phyloP scores from a whole-genome alignment of 2,797 vertebrate species.

The Psittacula echo region DNA sequence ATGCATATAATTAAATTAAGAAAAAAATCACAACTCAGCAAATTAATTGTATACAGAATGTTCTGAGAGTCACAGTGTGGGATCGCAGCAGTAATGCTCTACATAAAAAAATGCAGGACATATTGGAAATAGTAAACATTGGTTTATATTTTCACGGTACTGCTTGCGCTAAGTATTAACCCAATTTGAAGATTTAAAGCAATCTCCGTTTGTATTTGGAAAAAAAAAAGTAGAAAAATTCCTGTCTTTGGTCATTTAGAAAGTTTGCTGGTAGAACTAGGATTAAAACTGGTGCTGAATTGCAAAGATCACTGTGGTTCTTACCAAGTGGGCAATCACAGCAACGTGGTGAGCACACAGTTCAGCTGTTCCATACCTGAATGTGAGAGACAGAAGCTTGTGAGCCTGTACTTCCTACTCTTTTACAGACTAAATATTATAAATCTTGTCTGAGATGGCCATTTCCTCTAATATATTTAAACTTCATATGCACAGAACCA shows the following conservation, averaged over 20 bases:
- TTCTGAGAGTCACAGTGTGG: background rate
- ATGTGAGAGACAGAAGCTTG: background rate
- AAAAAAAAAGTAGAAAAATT: background rate
- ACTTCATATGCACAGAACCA: background rate
- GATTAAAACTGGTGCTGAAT: background rate
- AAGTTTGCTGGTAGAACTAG: background rate
- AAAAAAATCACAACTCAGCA: background rate
- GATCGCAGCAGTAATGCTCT: background rate
- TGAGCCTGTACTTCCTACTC: background rate
- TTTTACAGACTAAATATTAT: background rate
- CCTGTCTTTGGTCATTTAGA: background rate
- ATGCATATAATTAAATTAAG: background rate
- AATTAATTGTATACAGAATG: background rate
- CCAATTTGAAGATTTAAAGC: background rate
- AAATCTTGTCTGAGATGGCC: background rate
- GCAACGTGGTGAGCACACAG: constrained; percentile 90
- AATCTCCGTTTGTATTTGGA: background rate
- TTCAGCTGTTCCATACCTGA: constrained; percentile 91
- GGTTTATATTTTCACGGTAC: background rate
- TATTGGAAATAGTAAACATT: background rate
- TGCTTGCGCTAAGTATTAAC: background rate
- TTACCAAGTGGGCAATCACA: constrained; percentile 89
- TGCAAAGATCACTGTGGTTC: constrained; percentile 44
- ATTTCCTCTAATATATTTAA: background rate
- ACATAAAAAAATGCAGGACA: background rate